A percentile compares a stretch with the other conserved stretches of the same genome.
Conservation (phyloP, 2,113 vertebrate genomes). For the Charadrius vociferus region DNA sequence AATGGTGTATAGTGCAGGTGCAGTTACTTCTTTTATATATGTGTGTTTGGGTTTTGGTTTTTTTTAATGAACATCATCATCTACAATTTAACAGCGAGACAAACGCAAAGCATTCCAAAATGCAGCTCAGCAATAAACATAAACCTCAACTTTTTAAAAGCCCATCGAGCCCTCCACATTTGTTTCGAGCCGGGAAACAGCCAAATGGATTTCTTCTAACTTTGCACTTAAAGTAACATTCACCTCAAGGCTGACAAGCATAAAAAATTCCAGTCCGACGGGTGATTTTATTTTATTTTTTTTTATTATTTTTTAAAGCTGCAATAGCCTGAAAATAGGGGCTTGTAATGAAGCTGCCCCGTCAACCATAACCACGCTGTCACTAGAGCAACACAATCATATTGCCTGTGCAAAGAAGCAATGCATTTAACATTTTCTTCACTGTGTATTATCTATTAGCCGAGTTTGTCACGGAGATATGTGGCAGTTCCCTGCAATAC, state of each 20-base stretch:
- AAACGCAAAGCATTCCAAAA: not conserved
- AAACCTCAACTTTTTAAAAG: not conserved
- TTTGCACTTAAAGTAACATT: slow-evolving; percentile 33
- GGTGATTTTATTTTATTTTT: not conserved
- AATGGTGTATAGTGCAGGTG: not conserved
- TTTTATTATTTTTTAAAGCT: not conserved
- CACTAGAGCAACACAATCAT: slow-evolving; percentile 41
- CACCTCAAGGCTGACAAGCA: slow-evolving; percentile 34
- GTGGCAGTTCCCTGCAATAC: not conserved
- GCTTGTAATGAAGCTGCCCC: slow-evolving; percentile 54
- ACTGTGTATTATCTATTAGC: slow-evolving; percentile 36
- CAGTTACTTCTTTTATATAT: not conserved
- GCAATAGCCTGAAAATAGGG: slow-evolving; percentile 51
- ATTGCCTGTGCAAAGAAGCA: slow-evolving; percentile 37
- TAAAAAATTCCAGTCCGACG: not conserved
- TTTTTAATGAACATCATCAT: not conserved
- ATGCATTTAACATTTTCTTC: slow-evolving; percentile 45
- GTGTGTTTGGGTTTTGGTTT: too few species aligned
- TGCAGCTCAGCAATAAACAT: not conserved
- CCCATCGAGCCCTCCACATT: not conserved
- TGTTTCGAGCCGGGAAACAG: not conserved
- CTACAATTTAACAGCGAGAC: not conserved
- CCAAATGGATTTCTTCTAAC: slow-evolving; percentile 22
- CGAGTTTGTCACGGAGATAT: slow-evolving; percentile 35
- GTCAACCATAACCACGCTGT: slow-evolving; percentile 45